Conservation (phyloP, 2,888 invertebrate genomes). For the Synanthedon myopaeformis region DNA sequence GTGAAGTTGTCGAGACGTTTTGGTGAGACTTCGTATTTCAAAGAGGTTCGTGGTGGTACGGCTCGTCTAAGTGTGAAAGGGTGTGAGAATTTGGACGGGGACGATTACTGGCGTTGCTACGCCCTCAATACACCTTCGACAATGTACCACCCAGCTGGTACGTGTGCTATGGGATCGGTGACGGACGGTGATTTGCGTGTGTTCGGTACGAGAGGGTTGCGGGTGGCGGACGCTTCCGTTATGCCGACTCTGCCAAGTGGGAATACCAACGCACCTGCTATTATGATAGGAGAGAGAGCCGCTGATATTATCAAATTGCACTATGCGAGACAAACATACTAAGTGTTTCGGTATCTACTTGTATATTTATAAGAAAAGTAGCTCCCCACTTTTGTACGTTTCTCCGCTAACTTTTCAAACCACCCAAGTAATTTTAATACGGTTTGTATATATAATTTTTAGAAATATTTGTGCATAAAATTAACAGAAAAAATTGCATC, state of each 20-base stretch:
- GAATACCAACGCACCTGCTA: slow-evolving; percentile 18
- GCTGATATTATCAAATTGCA: slow-evolving; percentile 8
- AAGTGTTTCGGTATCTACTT: no score
- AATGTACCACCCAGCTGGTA: slow-evolving; percentile 63
- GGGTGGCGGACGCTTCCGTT: slow-evolving; percentile 21
- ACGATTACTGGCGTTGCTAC: slow-evolving; percentile 72
- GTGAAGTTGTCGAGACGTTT: slow-evolving; percentile 32
- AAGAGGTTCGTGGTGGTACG: slow-evolving; percentile 24
- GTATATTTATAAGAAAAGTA: no score
- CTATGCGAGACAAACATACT: neutral
- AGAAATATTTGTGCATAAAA: no score
- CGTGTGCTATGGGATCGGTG: slow-evolving; percentile 19
- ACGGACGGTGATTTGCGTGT: slow-evolving; percentile 17
- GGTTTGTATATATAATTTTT: no score
- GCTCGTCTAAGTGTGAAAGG: slow-evolving; percentile 37
- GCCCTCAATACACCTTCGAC: slow-evolving; percentile 59
- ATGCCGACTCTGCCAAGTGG: slow-evolving; percentile 18
- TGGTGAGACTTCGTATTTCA: slow-evolving; percentile 22
- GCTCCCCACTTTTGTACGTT: no score
- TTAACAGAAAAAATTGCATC: no score
- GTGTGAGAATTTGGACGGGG: slow-evolving; percentile 40
- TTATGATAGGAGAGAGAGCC: slow-evolving; percentile 21
- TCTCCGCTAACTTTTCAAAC: no score
- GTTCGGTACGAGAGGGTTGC: slow-evolving; percentile 13
- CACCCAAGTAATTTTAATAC: no score